Conservation (phyloP, 2,113 vertebrate genomes). For the Zosterops japonicus region DNA sequence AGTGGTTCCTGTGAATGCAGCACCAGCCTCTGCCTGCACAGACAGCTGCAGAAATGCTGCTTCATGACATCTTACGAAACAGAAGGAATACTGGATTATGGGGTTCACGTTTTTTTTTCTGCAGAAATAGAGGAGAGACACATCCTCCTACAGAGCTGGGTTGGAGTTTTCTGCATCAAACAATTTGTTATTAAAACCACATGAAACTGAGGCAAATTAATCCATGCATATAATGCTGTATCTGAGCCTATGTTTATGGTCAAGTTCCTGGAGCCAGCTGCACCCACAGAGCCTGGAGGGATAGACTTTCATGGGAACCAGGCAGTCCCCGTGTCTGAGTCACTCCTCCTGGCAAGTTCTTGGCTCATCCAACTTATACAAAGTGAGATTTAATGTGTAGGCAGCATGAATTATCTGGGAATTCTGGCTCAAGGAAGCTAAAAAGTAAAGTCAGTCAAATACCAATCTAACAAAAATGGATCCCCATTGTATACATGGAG, state of each 20-base stretch:
- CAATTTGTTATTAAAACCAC: background rate
- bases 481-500: rapidly evolving
- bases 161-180: background rate
- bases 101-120: background rate
- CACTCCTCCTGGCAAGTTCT: background rate
- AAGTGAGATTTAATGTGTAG: background rate
- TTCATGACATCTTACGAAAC: background rate
- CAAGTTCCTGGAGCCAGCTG: background rate
- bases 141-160: background rate
- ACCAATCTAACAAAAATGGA: background rate
- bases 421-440: background rate
- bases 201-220: background rate
- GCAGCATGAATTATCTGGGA: background rate
- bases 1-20: background rate
- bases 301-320: background rate
- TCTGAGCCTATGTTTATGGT: background rate
- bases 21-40: background rate
- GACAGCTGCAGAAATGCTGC: background rate
- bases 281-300: background rate
- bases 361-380: background rate
- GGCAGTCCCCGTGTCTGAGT: background rate
- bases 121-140: background rate
- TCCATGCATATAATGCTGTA: background rate
- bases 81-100: background rate
- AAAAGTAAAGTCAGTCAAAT: background rate